Conservation (phyloP, 2,797 vertebrate genomes). For the Catharus ustulatus region DNA sequence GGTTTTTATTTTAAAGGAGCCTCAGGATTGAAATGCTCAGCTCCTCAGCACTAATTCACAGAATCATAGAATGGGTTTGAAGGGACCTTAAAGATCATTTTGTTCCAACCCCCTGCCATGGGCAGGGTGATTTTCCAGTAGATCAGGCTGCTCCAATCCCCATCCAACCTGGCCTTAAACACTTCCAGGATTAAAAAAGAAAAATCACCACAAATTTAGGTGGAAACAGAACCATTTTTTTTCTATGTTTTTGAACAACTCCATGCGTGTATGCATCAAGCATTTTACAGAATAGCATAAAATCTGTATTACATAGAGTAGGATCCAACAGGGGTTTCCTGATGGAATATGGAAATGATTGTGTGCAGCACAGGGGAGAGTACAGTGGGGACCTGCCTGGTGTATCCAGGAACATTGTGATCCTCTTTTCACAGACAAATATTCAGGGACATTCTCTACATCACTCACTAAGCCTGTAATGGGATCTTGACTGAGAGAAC, state of each 20-base stretch:
- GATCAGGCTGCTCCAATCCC: background rate
- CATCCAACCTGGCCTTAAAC: accelerated
- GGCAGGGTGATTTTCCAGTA: background rate
- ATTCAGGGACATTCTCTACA: background rate
- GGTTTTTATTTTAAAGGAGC: background rate
- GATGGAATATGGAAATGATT: background rate
- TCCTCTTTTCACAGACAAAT: background rate
- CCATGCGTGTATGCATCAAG: background rate
- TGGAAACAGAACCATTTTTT: background rate
- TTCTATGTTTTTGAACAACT: background rate
- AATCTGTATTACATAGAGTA: background rate
- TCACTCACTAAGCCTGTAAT: background rate
- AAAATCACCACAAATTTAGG: background rate
- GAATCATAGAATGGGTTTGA: background rate
- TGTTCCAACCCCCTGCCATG: background rate
- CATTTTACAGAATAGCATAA: background rate
- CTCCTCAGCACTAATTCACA: background rate
- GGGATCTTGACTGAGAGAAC: background rate
- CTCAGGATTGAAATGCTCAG: background rate
- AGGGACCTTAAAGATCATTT: background rate
- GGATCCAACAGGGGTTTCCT: background rate
- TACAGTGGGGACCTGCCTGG: background rate
- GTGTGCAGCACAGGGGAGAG: background rate
- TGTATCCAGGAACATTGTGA: background rate
- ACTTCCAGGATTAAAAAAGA: background rate